phyloP scores from a whole-genome alignment of 2,888 invertebrate species.

The Deroplatys truncata region DNA sequence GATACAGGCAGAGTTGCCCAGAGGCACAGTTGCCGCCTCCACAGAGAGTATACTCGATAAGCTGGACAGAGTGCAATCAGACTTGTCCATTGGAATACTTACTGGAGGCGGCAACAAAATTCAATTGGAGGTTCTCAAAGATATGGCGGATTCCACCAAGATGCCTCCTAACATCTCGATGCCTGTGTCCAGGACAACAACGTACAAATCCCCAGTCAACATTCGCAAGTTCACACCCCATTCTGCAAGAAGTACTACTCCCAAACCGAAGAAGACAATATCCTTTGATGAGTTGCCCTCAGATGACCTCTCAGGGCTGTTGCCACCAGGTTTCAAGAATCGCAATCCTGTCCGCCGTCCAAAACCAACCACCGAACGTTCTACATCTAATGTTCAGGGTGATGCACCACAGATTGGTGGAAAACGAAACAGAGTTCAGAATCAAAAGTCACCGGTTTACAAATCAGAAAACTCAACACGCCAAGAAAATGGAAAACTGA shows the following conservation, averaged over 20 bases:
- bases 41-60: constrained; percentile 86
- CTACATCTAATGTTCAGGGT: constrained; percentile 20
- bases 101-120: constrained; percentile 64
- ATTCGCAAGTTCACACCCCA: constrained; percentile 36
- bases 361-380: constrained; percentile 30
- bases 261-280: constrained; percentile 33
- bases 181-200: constrained; percentile 47
- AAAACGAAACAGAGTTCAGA: neutral
- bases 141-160: constrained; percentile 27
- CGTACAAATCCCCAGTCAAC: constrained; percentile 28
- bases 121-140: constrained; percentile 47
- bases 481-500: neutral
- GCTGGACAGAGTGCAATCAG: constrained; percentile 78
- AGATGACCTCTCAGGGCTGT: constrained; percentile 57
- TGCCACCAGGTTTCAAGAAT: constrained; percentile 58
- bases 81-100: constrained; percentile 72
- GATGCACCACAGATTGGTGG: neutral
- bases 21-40: constrained; percentile 38
- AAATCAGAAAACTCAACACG: neutral
- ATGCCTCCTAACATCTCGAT: constrained; percentile 36
- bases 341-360: constrained; percentile 34
- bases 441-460: neutral
- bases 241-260: constrained; percentile 33
- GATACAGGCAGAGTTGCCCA: neutral
- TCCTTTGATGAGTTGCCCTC: constrained; percentile 40